These are phyloP conservation scores for Orthonevra nobilis DNA, from an alignment of 2,888 invertebrate genomes.

Conservation along the genomic window DNA sequence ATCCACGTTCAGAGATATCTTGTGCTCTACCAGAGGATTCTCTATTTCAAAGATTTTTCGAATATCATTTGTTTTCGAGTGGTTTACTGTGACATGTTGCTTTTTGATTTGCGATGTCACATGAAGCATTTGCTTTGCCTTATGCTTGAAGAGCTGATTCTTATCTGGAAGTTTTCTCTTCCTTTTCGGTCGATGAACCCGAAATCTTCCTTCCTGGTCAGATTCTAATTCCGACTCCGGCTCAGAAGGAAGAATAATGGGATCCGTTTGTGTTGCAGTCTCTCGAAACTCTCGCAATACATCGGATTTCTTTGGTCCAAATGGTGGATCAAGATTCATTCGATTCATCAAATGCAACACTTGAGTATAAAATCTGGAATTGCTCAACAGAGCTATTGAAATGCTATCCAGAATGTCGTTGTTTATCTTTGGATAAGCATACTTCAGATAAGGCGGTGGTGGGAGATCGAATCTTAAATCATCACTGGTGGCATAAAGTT, in stretches of 20 bases:
- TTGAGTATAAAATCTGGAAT: constrained; percentile 91
- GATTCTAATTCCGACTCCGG: constrained; percentile 78
- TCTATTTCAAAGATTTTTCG: constrained; percentile 55
- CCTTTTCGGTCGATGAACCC: constrained; percentile 1
- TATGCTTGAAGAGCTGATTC: constrained; percentile 8
- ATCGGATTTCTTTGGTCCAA: constrained; percentile 80
- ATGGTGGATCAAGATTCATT: constrained; percentile 94
- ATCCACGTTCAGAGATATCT: constrained; percentile 74
- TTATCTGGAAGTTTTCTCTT: constrained; percentile 39
- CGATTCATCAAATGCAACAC: constrained; percentile 96
- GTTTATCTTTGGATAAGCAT: constrained; percentile 90
- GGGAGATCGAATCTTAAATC: constrained; percentile 86
- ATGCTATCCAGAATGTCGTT: constrained; percentile 88
- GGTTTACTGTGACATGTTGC: neutral
- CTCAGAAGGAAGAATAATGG: constrained; percentile 64
- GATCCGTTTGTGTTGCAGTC: constrained; percentile 75
- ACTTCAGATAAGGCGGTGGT: constrained; percentile 87
- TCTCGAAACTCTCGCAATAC: constrained; percentile 43
- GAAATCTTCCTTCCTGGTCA: constrained; percentile 64
- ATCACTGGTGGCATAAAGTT: constrained; percentile 83
- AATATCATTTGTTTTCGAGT: constrained; percentile 1
- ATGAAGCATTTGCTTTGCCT: constrained; percentile 57
- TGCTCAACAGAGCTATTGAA: constrained; percentile 86
- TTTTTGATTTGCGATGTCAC: constrained; percentile 70
- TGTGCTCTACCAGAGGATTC: constrained; percentile 42